phyloP scores from a whole-genome alignment of 2,797 vertebrate genomes.

The Luscinia megarhynchos region DNA sequence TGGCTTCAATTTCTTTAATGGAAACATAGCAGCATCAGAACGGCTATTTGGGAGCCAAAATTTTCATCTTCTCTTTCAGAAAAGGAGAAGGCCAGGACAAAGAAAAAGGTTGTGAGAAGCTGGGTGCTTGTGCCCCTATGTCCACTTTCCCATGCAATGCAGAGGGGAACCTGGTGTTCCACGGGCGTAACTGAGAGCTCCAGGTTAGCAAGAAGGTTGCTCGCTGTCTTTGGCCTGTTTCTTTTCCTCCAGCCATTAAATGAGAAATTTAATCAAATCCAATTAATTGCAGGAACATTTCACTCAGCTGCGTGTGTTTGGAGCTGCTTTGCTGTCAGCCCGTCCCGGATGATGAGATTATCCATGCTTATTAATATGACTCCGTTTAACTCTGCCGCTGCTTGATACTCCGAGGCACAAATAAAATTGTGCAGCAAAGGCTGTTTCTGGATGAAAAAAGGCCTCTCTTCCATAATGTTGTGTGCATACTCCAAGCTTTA shows the following conservation, averaged over 20 bases:
- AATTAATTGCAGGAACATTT: conserved; percentile 40
- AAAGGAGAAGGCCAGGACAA: not conserved
- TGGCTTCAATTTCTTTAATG: not conserved
- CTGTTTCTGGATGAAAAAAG: not conserved
- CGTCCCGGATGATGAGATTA: not conserved
- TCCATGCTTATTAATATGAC: conserved; percentile 9
- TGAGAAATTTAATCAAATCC: conserved; percentile 39
- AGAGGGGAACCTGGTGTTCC: not conserved
- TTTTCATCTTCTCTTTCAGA: not conserved
- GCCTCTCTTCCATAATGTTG: not conserved
- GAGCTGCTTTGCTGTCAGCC: conserved; percentile 14
- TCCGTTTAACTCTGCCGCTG: not conserved
- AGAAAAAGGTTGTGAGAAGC: not conserved
- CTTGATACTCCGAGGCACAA: conserved; percentile 4
- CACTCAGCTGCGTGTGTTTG: not conserved
- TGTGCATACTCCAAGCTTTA: not conserved
- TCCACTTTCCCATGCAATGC: not conserved
- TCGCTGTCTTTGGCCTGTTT: not conserved
- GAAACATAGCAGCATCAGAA: not conserved
- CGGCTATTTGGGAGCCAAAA: not conserved
- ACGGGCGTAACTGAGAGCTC: not conserved
- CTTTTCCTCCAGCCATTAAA: conserved; percentile 34
- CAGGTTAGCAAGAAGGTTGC: not conserved
- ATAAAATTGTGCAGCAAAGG: not conserved
- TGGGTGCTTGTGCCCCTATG: not conserved